phyloP scores from a whole-genome alignment of 2,113 vertebrate species.

The Salminus brasiliensis region DNA sequence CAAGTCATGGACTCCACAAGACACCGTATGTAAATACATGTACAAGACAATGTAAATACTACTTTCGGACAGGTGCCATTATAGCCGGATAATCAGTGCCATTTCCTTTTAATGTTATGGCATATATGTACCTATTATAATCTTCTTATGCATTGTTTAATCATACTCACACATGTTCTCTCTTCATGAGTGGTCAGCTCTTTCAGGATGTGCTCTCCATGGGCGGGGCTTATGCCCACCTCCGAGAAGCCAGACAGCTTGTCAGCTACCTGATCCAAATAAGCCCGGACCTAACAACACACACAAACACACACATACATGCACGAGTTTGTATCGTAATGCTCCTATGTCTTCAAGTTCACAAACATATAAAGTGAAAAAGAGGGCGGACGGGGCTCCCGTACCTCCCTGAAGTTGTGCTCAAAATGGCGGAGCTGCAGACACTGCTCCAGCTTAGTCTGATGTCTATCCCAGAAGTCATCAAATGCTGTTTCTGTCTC shows the following conservation, averaged over 20 bases:
- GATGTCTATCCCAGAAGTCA: slow-evolving; percentile 94
- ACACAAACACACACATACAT: not conserved
- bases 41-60: too few species aligned
- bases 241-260: slow-evolving; percentile 83
- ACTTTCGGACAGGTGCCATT: too few species aligned
- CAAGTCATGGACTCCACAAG: too few species aligned
- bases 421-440: slow-evolving; percentile 91
- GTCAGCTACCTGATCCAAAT: slow-evolving; percentile 83
- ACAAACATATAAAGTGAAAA: not conserved
- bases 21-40: too few species aligned
- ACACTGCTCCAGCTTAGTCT: slow-evolving; percentile 93
- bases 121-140: too few species aligned
- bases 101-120: too few species aligned
- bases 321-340: not conserved
- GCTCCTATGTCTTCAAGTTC: not conserved
- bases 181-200: slow-evolving; percentile 86
- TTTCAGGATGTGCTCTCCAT: slow-evolving; percentile 86
- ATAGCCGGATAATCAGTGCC: too few species aligned
- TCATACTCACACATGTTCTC: slow-evolving; percentile 81
- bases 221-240: slow-evolving; percentile 88
- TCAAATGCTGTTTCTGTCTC: slow-evolving; percentile 94
- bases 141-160: not conserved
- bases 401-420: slow-evolving; percentile 92
- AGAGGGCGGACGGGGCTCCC: slow-evolving; percentile 19
- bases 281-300: slow-evolving; percentile 79